phyloP scores from a whole-genome alignment of 2,113 vertebrate species.

The Pseudopipra pipra region DNA sequence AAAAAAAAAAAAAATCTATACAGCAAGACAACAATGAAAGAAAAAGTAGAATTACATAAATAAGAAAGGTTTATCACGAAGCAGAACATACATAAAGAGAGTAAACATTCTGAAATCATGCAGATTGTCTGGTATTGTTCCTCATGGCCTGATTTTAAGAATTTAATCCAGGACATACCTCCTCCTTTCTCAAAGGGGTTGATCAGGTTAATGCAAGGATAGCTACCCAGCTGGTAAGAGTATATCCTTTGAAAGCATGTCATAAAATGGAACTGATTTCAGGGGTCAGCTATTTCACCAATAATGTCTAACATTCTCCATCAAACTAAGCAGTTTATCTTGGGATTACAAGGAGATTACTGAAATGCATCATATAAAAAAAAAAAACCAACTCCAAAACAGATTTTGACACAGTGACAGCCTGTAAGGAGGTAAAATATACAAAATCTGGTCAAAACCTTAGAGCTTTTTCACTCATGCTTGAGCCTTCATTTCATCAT shows the following conservation, averaged over 20 bases:
- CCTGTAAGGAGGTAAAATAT: background rate
- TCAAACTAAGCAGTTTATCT: conserved; percentile 55
- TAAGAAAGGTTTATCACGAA: background rate
- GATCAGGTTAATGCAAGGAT: conserved; percentile 39
- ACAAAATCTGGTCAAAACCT: background rate
- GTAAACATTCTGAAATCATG: conserved; percentile 22
- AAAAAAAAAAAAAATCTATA: background rate
- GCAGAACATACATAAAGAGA: background rate
- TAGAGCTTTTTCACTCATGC: background rate
- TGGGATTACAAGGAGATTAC: conserved; percentile 60
- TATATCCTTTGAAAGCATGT: background rate
- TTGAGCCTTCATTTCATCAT: background rate
- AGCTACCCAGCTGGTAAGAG: conserved; percentile 17
- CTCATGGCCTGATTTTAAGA: conserved; percentile 30
- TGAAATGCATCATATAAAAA: conserved; percentile 36
- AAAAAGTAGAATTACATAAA: background rate
- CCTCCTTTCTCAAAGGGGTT: conserved; percentile 9
- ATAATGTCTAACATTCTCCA: conserved; percentile 17
- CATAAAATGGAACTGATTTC: conserved; percentile 9
- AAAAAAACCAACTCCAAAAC: background rate
- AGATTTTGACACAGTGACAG: conserved; percentile 6
- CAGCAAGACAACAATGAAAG: background rate
- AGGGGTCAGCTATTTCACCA: background rate
- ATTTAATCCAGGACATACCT: conserved; percentile 48
- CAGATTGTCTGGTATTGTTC: background rate